phyloP scores from a whole-genome alignment of 2,888 invertebrate genomes.

The Andrena fulva region DNA sequence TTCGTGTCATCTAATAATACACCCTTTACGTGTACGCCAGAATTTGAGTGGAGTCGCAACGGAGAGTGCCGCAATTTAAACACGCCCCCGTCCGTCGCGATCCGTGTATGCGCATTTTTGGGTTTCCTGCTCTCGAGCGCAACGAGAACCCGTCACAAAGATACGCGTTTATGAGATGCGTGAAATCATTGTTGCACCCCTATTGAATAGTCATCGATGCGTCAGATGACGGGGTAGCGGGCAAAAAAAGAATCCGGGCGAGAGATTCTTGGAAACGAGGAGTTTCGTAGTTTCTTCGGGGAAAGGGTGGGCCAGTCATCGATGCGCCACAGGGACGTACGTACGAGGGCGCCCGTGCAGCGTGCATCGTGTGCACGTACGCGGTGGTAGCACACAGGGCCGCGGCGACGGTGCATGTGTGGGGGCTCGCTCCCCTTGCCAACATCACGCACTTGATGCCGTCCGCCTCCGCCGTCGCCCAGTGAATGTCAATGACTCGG shows the following conservation, averaged over 20 bases:
- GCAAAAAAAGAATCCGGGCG: background rate
- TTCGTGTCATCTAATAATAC: background rate
- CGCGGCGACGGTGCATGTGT: conserved; percentile 37
- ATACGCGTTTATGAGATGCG: conserved; percentile 35
- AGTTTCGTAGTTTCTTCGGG: conserved; percentile 62
- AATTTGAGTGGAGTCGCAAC: background rate
- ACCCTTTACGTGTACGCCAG: background rate
- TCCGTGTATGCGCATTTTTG: background rate
- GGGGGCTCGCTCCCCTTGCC: conserved; percentile 64
- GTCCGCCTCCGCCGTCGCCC: conserved; percentile 76
- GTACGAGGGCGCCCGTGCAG: conserved; percentile 19
- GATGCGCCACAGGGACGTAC: conserved; percentile 68
- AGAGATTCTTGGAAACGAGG: conserved; percentile 53
- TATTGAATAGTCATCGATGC: conserved; percentile 59
- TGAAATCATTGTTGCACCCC: conserved; percentile 46
- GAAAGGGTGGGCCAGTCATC: conserved; percentile 73
- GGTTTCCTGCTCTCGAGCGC: background rate
- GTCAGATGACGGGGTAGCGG: conserved; percentile 12
- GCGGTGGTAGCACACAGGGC: background rate
- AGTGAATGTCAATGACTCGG: conserved; percentile 83
- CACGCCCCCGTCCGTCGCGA: background rate
- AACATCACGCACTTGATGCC: conserved; percentile 79
- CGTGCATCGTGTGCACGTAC: conserved; percentile 42
- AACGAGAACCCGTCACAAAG: background rate
- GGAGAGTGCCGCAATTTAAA: background rate